Conservation (phyloP, 2,113 vertebrate genomes). For the Eptesicus fuscus region DNA sequence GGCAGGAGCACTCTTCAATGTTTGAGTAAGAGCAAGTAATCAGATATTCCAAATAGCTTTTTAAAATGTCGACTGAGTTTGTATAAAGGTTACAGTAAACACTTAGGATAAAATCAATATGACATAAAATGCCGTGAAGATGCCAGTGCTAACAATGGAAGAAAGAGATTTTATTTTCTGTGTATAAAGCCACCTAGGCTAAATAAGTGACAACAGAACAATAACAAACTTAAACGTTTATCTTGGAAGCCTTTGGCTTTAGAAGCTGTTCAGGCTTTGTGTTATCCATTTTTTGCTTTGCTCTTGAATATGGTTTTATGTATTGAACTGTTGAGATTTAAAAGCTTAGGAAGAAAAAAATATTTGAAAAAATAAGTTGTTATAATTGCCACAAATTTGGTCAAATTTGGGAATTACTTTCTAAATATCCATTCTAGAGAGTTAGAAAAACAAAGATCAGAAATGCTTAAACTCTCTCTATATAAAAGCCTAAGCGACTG, state of each 20-base stretch:
- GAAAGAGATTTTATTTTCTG: background rate
- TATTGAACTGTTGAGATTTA: conserved; percentile 1
- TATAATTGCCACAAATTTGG: background rate
- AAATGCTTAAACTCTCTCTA: background rate
- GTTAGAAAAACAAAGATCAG: background rate
- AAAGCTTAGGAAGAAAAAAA: background rate
- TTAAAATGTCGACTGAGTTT: background rate
- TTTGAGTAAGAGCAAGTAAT: background rate
- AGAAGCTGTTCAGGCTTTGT: background rate
- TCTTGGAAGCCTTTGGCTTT: background rate
- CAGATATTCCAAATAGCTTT: background rate
- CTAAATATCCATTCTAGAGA: background rate
- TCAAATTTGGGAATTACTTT: conserved; percentile 3
- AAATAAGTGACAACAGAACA: background rate
- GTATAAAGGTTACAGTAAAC: background rate
- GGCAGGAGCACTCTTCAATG: background rate
- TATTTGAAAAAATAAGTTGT: background rate
- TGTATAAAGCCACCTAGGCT: background rate
- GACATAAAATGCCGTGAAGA: background rate
- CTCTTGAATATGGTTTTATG: background rate
- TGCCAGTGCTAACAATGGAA: background rate
- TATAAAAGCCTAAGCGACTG: no score
- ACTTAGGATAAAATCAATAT: background rate
- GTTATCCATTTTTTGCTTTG: background rate
- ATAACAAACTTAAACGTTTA: background rate